These are phyloP conservation scores for Drosophila bifasciata DNA, from an alignment of 1,140 invertebrate species.

Conservation along the genomic window DNA sequence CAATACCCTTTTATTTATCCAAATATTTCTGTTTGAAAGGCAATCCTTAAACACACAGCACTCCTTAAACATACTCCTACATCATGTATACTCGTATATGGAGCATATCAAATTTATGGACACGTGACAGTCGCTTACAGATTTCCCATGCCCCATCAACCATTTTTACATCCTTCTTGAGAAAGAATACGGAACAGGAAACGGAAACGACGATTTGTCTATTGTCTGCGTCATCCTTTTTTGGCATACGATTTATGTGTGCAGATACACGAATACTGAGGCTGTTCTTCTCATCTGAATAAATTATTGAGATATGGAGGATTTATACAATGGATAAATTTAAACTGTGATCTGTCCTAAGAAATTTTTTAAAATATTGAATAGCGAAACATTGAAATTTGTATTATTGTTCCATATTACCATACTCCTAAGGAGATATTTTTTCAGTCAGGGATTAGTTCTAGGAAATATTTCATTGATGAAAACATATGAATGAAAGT, in stretches of 20 bases:
- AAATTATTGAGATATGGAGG: not conserved
- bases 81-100: too few relatives aligned
- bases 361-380: constrained; percentile 83
- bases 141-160: not conserved
- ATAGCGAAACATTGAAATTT: too few relatives aligned
- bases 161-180: constrained; percentile 22
- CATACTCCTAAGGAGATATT: too few relatives aligned
- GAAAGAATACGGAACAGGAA: constrained; percentile 43
- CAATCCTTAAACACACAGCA: too few relatives aligned
- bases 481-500: too few relatives aligned
- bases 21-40: too few relatives aligned
- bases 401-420: too few relatives aligned
- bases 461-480: too few relatives aligned
- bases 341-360: constrained; percentile 64
- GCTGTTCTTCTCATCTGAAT: constrained; percentile 75
- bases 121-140: constrained; percentile 2
- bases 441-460: too few relatives aligned
- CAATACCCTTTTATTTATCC: too few relatives aligned
- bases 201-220: constrained; percentile 57
- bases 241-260: constrained; percentile 36
- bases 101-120: constrained; percentile 39
- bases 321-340: not conserved
- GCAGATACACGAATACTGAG: constrained; percentile 36
- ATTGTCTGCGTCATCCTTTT: constrained; percentile 38
- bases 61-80: too few relatives aligned